These are phyloP conservation scores for Rotaria macrura DNA, from an alignment of 2,888 invertebrate species.

Conservation along the genomic window DNA sequence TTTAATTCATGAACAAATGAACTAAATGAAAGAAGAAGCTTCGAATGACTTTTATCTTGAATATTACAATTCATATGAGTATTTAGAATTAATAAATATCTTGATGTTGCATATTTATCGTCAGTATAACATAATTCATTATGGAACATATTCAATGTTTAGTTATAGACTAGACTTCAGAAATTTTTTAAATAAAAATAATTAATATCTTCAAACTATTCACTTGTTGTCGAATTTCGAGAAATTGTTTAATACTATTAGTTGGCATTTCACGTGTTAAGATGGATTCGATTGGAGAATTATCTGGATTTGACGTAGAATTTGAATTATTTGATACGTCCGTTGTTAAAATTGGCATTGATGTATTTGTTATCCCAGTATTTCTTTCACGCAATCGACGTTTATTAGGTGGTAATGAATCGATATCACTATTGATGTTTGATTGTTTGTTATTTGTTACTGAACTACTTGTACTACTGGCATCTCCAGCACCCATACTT, in stretches of 20 bases:
- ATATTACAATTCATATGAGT: no score
- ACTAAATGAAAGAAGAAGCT: no score
- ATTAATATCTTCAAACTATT: no score
- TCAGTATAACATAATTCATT: no score
- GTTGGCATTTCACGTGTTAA: neutral
- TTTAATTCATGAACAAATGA: no score
- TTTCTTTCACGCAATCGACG: conserved; percentile 30
- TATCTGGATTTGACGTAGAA: neutral
- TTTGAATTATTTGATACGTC: neutral
- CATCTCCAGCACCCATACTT: neutral
- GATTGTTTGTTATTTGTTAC: neutral
- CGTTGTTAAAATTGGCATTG: neutral
- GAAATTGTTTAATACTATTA: conserved; percentile 16
- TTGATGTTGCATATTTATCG: no score
- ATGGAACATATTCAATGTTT: no score
- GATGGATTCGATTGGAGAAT: neutral
- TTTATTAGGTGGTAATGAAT: conserved; percentile 22
- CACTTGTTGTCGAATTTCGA: conserved; percentile 10
- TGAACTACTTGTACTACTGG: neutral
- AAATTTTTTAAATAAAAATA: no score
- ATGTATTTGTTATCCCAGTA: neutral
- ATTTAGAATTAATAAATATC: no score
- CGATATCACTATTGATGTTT: neutral
- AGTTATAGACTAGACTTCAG: no score
- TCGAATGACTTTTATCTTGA: no score